These are phyloP conservation scores for Zenarchopterus dispar DNA, from an alignment of 2,797 vertebrate genomes.

Conservation along the genomic window DNA sequence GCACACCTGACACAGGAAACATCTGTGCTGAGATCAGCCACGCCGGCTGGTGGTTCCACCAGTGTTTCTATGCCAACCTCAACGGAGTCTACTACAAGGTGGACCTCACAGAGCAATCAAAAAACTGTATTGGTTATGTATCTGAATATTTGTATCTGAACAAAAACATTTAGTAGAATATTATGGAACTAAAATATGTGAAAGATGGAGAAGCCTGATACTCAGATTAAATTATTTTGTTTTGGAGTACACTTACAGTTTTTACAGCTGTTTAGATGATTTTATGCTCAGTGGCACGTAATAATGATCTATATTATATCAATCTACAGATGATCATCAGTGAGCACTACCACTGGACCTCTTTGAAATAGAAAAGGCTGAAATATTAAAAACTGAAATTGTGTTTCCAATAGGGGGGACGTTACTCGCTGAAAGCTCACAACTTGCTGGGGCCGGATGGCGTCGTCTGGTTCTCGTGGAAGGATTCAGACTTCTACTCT, in stretches of 20 bases:
- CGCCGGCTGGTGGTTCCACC: conserved; percentile 89
- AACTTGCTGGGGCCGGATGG: conserved; percentile 84
- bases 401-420: conserved; percentile 77
- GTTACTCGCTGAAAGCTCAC: conserved; percentile 80
- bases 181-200: too few relatives aligned
- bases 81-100: conserved; percentile 90
- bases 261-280: too few relatives aligned
- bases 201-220: too few relatives aligned
- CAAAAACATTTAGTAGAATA: too few relatives aligned
- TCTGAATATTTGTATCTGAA: too few relatives aligned
- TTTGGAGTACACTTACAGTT: too few relatives aligned
- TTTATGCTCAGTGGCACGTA: too few relatives aligned
- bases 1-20: conserved; percentile 85
- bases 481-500: conserved; percentile 88
- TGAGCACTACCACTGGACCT: background rate
- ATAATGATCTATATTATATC: too few relatives aligned
- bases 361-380: background rate
- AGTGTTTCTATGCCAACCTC: conserved; percentile 90
- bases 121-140: too few relatives aligned
- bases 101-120: background rate
- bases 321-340: background rate
- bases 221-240: too few relatives aligned
- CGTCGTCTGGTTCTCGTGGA: conserved; percentile 89
- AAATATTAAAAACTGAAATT: too few relatives aligned
- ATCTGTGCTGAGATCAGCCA: conserved; percentile 88